Evolutionary conservation across 2,888 invertebrate genomes (phyloP), one percentile per base, ranked within the genome.

Genomic region (Diarsia mendica): DNA sequence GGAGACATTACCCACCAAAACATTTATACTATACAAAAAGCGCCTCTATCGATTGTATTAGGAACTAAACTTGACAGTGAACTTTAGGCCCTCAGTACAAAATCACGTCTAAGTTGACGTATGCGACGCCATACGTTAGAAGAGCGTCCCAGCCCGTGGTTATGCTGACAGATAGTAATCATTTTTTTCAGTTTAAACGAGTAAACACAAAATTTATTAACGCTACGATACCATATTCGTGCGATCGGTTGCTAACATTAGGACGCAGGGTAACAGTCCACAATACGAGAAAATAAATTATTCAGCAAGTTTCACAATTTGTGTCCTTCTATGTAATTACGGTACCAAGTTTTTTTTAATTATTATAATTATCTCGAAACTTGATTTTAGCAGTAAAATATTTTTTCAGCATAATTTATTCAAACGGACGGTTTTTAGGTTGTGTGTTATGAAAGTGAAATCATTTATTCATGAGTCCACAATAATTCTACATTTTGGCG

Each of bases 271-370:
- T 60, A 33, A 33, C 10, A 13, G 15, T 49, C 15, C 48, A 28
- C 23, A 61, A 44, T 28, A 48, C 13, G 20, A 77, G 23, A 66
- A 67, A 53, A 39, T 28, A 44, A 67, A 58, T 49, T 23, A 65
- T 82, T 77, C 61, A 55, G n/a, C 13, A 55, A 49, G 23, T 23
- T 67, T 28, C 18, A 20, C 64, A 64, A 67, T 65, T 48, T 10
- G 15, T 23, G 58, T 64, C 11, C 15, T 82, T 67, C 13, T 58
- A 20, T 46, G n/a, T 68, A 44, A 79, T 82, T 58, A 51, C 15
- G 53, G 64, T 68, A 67, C 15, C 2, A 67, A 77, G 20, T 63
- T 44, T 58, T 82, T 48, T 67, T n/a, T 10, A n/a, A 77, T 65
- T 23, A 23, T 3, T 33, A 69, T 65, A 64, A 53, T 58, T 48